Conservation (phyloP, 2,113 vertebrate species). For the Lagopus muta region DNA sequence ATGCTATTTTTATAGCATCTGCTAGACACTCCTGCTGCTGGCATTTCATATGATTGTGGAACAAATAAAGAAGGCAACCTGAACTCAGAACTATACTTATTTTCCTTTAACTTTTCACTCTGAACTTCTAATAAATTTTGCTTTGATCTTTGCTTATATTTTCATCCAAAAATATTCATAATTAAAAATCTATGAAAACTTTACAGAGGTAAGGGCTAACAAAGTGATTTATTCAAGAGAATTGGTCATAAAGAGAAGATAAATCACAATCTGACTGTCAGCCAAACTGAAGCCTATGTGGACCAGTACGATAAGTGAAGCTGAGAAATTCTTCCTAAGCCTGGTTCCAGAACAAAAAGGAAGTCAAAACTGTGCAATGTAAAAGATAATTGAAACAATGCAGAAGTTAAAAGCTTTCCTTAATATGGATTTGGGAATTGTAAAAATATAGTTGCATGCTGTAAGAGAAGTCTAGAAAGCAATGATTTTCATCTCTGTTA, state of each 20-base stretch:
- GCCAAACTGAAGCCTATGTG: neutral
- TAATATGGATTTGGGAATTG: neutral
- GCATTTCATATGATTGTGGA: slow-evolving; percentile 22
- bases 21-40: slow-evolving; percentile 9
- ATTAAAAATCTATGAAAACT: neutral
- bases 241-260: neutral
- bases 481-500: neutral
- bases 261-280: neutral
- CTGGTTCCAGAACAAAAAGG: neutral
- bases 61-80: slow-evolving; percentile 25
- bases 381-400: neutral
- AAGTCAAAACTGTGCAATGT: neutral
- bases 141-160: neutral
- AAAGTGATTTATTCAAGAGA: neutral
- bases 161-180: neutral
- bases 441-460: neutral
- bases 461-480: neutral
- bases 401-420: neutral
- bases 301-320: neutral
- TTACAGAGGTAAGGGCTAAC: neutral
- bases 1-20: slow-evolving; percentile 36
- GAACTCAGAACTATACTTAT: neutral
- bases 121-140: neutral
- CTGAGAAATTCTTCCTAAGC: neutral
- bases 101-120: neutral